Evolutionary conservation across 2,113 vertebrate species (phyloP).

Genomic region (Cercocebus atys): DNA sequence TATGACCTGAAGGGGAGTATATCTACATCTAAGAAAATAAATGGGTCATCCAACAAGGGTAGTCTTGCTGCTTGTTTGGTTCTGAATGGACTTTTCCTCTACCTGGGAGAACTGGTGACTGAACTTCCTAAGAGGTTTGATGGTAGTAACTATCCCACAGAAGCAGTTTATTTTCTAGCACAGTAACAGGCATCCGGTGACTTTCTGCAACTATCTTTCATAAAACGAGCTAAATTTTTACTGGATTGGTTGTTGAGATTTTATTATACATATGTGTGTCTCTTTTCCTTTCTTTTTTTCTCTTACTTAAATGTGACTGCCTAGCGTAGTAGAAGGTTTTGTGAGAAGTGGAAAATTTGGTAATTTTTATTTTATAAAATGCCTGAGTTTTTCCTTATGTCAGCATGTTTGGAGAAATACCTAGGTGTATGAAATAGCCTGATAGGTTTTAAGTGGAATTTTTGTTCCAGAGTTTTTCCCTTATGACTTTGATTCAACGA

Average conservation of each 20-base stretch:
- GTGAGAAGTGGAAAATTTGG: background rate
- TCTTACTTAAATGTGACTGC: background rate
- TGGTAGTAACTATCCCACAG: background rate
- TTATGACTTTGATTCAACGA: background rate
- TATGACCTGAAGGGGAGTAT: accelerated
- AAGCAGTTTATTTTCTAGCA: background rate
- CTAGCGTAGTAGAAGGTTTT: background rate
- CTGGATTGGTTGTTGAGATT: background rate
- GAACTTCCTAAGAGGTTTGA: background rate
- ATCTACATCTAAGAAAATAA: background rate
- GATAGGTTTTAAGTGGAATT: conserved; percentile 9
- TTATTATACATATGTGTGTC: background rate
- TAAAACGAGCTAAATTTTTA: background rate
- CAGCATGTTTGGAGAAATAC: background rate
- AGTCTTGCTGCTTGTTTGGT: background rate
- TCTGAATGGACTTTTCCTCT: background rate
- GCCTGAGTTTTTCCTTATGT: background rate
- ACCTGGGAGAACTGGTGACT: background rate
- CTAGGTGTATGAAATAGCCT: background rate
- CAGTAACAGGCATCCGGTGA: background rate
- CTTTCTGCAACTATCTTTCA: background rate
- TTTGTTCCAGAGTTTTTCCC: background rate
- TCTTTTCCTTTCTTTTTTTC: background rate
- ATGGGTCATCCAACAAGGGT: too few relatives aligned
- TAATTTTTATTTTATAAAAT: conserved; percentile 28